These are phyloP conservation scores for Schizaphis graminum DNA, from an alignment of 2,888 invertebrate species.

Conservation along the genomic window DNA sequence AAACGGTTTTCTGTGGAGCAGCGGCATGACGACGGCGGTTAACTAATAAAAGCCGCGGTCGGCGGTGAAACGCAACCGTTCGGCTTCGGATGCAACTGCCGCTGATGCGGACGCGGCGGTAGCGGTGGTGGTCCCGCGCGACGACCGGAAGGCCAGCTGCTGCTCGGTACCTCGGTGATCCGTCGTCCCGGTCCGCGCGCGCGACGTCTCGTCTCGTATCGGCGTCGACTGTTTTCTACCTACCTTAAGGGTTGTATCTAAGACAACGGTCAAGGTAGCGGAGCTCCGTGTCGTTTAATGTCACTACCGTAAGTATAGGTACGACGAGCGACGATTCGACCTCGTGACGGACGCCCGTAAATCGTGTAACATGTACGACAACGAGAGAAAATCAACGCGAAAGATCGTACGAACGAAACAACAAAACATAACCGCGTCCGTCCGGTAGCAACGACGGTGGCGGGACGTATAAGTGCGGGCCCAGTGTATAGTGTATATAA, in stretches of 20 bases:
- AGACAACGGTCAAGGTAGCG: background rate
- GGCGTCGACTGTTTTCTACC: background rate
- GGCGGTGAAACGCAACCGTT: background rate
- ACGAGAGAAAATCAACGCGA: slow-evolving; percentile 1
- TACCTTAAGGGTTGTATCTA: background rate
- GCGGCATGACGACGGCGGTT: slow-evolving; percentile 77
- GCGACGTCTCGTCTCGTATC: background rate
- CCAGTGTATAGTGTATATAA: slow-evolving; percentile 51
- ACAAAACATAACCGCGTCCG: slow-evolving; percentile 50
- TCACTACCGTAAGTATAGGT: background rate
- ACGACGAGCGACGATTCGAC: background rate
- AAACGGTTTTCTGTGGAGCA: slow-evolving; percentile 84
- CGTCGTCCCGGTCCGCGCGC: background rate
- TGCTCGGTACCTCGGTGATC: background rate
- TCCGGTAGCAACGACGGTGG: slow-evolving; percentile 30
- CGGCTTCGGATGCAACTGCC: slow-evolving; percentile 36
- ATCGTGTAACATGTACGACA: too few species aligned
- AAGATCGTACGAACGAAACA: slow-evolving; percentile 13
- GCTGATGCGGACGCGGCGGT: slow-evolving; percentile 16
- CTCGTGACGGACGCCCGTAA: background rate
- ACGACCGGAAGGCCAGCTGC: background rate
- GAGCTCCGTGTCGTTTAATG: background rate
- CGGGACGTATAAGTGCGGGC: slow-evolving; percentile 43
- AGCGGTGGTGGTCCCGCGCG: slow-evolving; percentile 46
- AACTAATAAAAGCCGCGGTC: background rate